Evolutionary conservation across 2,888 invertebrate genomes (phyloP).

Genomic region (Azorinus chamasolen): DNA sequence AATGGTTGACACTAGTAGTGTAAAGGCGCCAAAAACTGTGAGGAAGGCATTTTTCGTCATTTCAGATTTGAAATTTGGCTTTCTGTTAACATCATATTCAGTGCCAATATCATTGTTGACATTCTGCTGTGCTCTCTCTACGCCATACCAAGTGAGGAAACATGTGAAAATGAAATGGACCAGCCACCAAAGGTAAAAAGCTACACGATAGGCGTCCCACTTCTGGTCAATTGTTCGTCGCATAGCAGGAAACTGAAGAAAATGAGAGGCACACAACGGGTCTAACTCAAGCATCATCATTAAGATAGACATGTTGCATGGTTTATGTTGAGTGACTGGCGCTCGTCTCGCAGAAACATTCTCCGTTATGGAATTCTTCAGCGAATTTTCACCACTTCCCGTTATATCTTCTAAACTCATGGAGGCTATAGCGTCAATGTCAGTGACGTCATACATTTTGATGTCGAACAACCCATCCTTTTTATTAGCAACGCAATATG

Average conservation of each 20-base stretch:
- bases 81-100: slow-evolving; percentile 15
- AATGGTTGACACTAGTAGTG: slow-evolving; percentile 42
- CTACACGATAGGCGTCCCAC: slow-evolving; percentile 63
- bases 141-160: slow-evolving; percentile 58
- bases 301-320: slow-evolving; percentile 51
- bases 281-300: slow-evolving; percentile 70
- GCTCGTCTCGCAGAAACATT: slow-evolving; percentile 2
- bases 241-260: slow-evolving; percentile 65
- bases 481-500: slow-evolving; percentile 69
- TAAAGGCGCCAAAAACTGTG: slow-evolving; percentile 35
- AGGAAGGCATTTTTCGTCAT: slow-evolving; percentile 46
- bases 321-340: background rate
- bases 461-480: slow-evolving; percentile 77
- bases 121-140: slow-evolving; percentile 36
- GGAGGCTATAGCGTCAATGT: slow-evolving; percentile 73
- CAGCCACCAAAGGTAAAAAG: slow-evolving; percentile 65
- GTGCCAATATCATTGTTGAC: slow-evolving; percentile 23
- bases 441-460: slow-evolving; percentile 75
- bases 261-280: slow-evolving; percentile 63
- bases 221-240: slow-evolving; percentile 66
- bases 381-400: slow-evolving; percentile 2
- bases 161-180: slow-evolving; percentile 65
- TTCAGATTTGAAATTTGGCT: slow-evolving; percentile 29
- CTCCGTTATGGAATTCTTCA: background rate
- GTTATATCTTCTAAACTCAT: slow-evolving; percentile 24